Percentiles rank a stretch among this genome's conserved stretches.
phyloP scores from a whole-genome alignment of 2,113 vertebrate species.

The Mesocricetus auratus region DNA sequence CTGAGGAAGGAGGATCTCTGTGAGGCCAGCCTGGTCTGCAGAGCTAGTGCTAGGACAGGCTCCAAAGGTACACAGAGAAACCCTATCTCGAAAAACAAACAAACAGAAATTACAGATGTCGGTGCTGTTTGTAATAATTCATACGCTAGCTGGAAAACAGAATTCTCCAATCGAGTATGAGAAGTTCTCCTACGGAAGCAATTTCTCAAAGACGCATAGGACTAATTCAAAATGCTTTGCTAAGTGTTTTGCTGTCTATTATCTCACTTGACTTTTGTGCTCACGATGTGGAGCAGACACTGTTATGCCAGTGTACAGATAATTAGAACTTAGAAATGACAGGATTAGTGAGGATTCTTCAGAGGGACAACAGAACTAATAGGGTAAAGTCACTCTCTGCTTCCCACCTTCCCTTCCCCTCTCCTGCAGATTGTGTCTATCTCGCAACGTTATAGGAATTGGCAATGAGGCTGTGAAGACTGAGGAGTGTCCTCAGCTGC shows the following conservation, averaged over 20 bases:
- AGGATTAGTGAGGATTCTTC: neutral
- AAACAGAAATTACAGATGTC: neutral
- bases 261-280: conserved; percentile 25
- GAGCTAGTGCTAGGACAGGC: too few relatives aligned
- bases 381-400: neutral
- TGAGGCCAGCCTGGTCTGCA: too few relatives aligned
- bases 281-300: neutral
- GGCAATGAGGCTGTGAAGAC: neutral
- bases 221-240: conserved; percentile 18
- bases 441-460: neutral
- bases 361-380: neutral
- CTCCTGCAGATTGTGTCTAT: neutral
- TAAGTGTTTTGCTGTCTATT: conserved; percentile 37
- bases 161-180: neutral
- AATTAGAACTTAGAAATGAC: conserved; percentile 32
- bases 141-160: neutral
- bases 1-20: too few relatives aligned
- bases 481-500: neutral
- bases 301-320: neutral
- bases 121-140: neutral
- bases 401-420: neutral
- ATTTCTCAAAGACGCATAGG: neutral
- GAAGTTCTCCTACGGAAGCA: neutral
- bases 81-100: too few relatives aligned
- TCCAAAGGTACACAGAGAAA: too few relatives aligned